Percentiles rank a stretch among this genome's conserved stretches.
Evolutionary conservation across 2,888 invertebrate species (phyloP).

Genomic region (Phlogophora meticulosa): DNA sequence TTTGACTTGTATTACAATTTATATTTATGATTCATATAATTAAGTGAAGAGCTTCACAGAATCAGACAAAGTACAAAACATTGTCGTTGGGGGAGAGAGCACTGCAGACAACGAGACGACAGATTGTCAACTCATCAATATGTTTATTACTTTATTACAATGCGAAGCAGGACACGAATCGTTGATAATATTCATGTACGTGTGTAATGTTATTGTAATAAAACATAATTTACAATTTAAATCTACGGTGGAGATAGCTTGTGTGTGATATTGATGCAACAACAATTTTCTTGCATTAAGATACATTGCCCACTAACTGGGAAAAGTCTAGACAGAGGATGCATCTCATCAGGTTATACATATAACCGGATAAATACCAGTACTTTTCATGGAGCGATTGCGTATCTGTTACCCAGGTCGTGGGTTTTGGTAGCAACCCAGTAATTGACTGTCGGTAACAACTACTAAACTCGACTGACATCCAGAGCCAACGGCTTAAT

Average conservation of each 20-base stretch:
- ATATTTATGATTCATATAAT: slow-evolving; percentile 18
- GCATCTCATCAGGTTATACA: too few species aligned
- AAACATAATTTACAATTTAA: not conserved
- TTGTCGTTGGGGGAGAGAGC: slow-evolving; percentile 22
- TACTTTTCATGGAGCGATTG: too few species aligned
- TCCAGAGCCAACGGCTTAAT: too few species aligned
- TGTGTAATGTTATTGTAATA: slow-evolving; percentile 7
- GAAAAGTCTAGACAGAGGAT: too few species aligned
- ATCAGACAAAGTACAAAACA: slow-evolving; percentile 19
- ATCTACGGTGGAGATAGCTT: not conserved
- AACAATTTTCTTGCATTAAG: not conserved
- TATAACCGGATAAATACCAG: too few species aligned
- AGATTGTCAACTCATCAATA: slow-evolving; percentile 36
- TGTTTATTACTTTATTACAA: slow-evolving; percentile 27
- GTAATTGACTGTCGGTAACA: too few species aligned
- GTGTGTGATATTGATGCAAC: not conserved
- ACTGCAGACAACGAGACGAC: slow-evolving; percentile 45
- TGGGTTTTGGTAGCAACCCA: too few species aligned
- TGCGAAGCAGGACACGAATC: slow-evolving; percentile 24
- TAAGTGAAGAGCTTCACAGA: slow-evolving; percentile 4
- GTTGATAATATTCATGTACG: slow-evolving; percentile 29
- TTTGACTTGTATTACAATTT: not conserved
- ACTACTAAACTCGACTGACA: too few species aligned
- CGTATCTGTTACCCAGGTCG: too few species aligned
- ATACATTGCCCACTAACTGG: not conserved